Evolutionary conservation across 2,797 vertebrate species (phyloP), one percentile per base, ranked within the genome.

Genomic region (Phaenicophaeus curvirostris): DNA sequence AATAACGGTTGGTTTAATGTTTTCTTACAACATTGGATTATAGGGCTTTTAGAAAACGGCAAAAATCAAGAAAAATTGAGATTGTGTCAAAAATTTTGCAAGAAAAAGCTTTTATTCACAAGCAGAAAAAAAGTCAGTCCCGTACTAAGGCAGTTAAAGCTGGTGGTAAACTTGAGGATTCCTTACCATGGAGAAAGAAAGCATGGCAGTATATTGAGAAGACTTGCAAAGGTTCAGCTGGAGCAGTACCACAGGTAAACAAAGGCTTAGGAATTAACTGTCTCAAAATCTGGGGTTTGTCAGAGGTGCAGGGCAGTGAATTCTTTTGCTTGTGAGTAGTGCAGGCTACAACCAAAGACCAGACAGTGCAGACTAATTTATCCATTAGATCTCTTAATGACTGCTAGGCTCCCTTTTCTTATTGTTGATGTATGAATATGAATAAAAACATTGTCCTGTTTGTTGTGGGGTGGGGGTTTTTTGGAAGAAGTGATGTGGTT

Each of bases 21-120:
- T 90, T 90, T 87, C 11, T 68, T 39, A 24, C 6, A 37, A 95
- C 28, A 35, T 83, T 93, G 95, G 96, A 74, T 96, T 95, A 6
- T 96, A 99, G 99, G 81, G 97, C 98, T 97, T 98, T 97, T 41
- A 93, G 96, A 94, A 98, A 98, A 76, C 97, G 72, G 72, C 98
- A 98, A 95, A 98, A 98, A 96, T 96, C 97, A 81, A 98, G 98
- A 55, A 98, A 97, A 95, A 94, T 97, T 37, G 98, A 98, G 87
- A 99, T 99, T 11, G 97, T 98, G 12, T 89, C 97, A 77, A 98
- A 96, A 84, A 96, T 99, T 87, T 95, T 98, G 85, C 96, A 95
- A 92, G 99, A 99, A 95, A 96, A 97, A 74, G 94, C 98, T 15
- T 68, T 95, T 76, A 55, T 94, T 31, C 95, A 92, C 42, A 98